Evolutionary conservation across 1,140 invertebrate species (phyloP).

Genomic region (Pseudachorutes palmiensis): DNA sequence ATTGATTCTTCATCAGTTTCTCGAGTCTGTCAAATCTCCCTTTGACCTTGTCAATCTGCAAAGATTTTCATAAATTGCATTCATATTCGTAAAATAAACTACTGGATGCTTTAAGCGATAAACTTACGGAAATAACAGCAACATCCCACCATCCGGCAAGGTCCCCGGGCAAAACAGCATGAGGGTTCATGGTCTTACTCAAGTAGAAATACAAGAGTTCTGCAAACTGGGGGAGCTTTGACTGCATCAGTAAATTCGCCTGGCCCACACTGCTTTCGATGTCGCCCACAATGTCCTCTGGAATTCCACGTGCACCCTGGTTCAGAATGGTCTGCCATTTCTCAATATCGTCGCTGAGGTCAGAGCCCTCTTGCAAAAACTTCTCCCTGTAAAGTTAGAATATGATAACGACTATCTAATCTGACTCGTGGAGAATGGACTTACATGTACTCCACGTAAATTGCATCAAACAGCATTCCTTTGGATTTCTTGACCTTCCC

Average conservation of each 20-base stretch:
- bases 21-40: conserved; percentile 14
- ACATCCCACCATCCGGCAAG: conserved; percentile 38
- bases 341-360: background rate
- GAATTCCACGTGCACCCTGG: conserved; percentile 12
- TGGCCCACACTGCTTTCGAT: conserved; percentile 23
- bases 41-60: conserved; percentile 26
- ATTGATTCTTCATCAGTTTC: conserved; percentile 18
- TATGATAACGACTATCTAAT: background rate
- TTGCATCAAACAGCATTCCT: conserved; percentile 7
- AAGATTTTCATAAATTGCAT: too few relatives aligned
- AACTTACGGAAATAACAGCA: conserved; percentile 26
- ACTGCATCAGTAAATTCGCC: conserved; percentile 22
- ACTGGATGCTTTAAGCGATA: too few relatives aligned
- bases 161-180: conserved; percentile 28
- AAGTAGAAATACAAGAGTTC: conserved; percentile 32
- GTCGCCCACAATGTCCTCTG: conserved; percentile 22
- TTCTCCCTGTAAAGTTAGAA: conserved; percentile 6
- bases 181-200: conserved; percentile 18
- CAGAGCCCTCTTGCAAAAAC: conserved; percentile 4
- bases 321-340: conserved; percentile 9
- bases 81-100: too few relatives aligned
- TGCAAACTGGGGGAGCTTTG: conserved; percentile 34
- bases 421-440: background rate
- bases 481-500: conserved; percentile 14
- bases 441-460: conserved; percentile 22